Percentiles rank a stretch among this genome's conserved stretches.
phyloP scores from a whole-genome alignment of 2,797 vertebrate genomes.

The Silurus lanzhouensis region DNA sequence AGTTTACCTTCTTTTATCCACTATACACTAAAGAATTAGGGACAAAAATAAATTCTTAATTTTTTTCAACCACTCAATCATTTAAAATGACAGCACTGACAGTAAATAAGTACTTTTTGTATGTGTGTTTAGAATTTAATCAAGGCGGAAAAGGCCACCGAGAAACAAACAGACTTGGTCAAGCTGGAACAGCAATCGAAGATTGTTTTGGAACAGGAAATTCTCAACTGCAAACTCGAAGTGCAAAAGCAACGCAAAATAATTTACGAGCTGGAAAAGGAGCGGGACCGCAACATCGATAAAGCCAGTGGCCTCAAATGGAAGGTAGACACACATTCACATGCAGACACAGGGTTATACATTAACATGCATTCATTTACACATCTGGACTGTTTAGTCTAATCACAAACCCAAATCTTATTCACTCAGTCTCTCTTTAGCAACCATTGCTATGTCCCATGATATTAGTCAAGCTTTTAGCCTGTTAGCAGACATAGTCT shows the following conservation, averaged over 20 bases:
- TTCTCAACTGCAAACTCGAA: constrained; percentile 82
- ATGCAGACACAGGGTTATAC: too few relatives aligned
- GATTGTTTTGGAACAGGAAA: constrained; percentile 86
- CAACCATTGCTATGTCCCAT: too few relatives aligned
- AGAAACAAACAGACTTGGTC: constrained; percentile 83
- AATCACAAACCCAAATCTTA: too few relatives aligned
- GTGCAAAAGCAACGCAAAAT: constrained; percentile 92
- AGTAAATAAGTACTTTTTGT: too few relatives aligned
- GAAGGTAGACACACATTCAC: neutral
- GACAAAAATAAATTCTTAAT: constrained; percentile 32
- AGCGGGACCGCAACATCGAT: constrained; percentile 87
- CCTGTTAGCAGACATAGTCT: too few relatives aligned
- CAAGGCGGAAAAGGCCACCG: constrained; percentile 78
- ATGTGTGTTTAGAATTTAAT: constrained; percentile 70
- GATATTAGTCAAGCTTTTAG: too few relatives aligned
- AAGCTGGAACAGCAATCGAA: constrained; percentile 89
- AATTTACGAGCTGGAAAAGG: constrained; percentile 92
- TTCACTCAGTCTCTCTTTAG: too few relatives aligned
- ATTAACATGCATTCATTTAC: too few relatives aligned
- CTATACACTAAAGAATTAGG: constrained; percentile 32
- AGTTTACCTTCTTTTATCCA: constrained; percentile 43
- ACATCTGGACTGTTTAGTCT: too few relatives aligned
- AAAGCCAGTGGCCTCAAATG: constrained; percentile 86
- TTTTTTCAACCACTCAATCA: neutral
- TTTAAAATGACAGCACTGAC: too few relatives aligned